Conservation (phyloP, 2,888 invertebrate genomes). For the Hololepta plana region DNA sequence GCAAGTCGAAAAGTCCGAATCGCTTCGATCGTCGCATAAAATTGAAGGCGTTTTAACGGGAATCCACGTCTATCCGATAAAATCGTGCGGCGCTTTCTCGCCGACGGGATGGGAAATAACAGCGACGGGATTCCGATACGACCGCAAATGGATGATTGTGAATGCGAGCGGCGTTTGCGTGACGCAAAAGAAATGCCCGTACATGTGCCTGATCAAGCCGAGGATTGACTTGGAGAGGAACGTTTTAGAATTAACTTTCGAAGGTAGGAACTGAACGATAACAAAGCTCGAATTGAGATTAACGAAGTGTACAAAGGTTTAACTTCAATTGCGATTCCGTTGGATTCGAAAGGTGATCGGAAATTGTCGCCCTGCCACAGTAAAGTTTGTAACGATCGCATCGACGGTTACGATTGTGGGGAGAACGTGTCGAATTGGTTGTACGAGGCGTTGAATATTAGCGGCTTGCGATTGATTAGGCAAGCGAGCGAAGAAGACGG, state of each 20-base stretch:
- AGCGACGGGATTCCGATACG: constrained; percentile 63
- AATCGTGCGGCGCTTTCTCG: constrained; percentile 73
- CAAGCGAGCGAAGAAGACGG: constrained; percentile 24
- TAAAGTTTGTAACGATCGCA: constrained; percentile 70
- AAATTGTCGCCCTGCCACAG: constrained; percentile 44
- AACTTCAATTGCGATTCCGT: constrained; percentile 32
- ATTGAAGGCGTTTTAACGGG: constrained; percentile 16
- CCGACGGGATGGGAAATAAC: constrained; percentile 56
- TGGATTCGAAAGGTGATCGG: constrained; percentile 22
- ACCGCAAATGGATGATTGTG: constrained; percentile 88
- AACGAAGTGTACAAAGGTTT: not conserved
- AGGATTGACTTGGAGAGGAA: constrained; percentile 39
- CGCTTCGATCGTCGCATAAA: too few relatives aligned
- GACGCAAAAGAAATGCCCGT: constrained; percentile 71
- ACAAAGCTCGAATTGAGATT: not conserved
- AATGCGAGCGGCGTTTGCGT: constrained; percentile 63
- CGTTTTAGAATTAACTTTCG: constrained; percentile 37
- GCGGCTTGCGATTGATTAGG: constrained; percentile 49
- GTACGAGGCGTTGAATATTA: constrained; percentile 44
- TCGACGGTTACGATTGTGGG: constrained; percentile 73
- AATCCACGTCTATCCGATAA: constrained; percentile 65
- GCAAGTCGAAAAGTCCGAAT: too few relatives aligned
- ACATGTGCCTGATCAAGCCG: constrained; percentile 64
- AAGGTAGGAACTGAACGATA: constrained; percentile 27
- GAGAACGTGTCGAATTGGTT: constrained; percentile 67